Conservation (phyloP, 2,113 vertebrate genomes). For the Lophotis ruficrista region DNA sequence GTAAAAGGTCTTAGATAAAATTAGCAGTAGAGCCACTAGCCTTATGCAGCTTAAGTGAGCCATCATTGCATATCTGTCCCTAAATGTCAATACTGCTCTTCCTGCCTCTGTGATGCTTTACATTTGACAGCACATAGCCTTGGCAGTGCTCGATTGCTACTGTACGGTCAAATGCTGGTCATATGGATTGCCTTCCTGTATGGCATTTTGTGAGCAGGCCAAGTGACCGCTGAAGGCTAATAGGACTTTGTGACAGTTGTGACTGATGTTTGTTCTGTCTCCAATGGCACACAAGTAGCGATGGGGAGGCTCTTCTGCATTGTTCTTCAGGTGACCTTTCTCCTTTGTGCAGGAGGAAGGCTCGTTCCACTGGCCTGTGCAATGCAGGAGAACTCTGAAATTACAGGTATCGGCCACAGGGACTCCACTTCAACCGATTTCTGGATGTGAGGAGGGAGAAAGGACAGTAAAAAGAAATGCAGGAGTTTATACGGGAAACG, state of each 20-base stretch:
- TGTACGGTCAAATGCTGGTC: rapidly evolving
- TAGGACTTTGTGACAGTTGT: background rate
- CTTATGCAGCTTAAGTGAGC: background rate
- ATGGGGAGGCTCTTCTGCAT: background rate
- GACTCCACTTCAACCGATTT: background rate
- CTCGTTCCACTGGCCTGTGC: background rate
- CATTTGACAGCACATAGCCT: background rate
- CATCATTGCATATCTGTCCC: background rate
- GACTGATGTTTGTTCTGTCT: background rate
- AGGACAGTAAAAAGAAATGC: background rate
- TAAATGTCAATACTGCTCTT: background rate
- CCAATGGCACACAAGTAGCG: rapidly evolving
- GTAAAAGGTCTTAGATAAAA: conserved; percentile 10
- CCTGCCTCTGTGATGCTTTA: background rate
- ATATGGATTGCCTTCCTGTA: background rate
- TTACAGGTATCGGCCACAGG: background rate
- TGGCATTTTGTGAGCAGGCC: background rate
- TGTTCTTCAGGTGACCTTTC: background rate
- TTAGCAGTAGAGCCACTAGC: background rate
- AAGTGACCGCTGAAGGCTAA: background rate
- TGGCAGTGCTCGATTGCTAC: background rate
- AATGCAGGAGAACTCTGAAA: background rate
- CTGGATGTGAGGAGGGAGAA: background rate
- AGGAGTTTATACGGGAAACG: background rate
- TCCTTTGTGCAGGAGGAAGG: background rate